phyloP scores from a whole-genome alignment of 2,888 invertebrate species.

The Parelbella ahira region DNA sequence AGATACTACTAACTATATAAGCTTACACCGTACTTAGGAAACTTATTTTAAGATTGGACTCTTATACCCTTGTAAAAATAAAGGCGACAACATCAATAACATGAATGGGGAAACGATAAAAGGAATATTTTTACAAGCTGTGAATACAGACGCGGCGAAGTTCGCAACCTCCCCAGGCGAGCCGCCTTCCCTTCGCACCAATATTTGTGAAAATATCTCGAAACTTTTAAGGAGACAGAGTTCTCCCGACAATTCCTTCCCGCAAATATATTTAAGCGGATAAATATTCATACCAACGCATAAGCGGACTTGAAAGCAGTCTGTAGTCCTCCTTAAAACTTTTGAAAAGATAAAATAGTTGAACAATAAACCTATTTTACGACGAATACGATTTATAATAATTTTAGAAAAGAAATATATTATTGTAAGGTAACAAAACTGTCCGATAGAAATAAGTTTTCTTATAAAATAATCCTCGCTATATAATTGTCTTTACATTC shows the following conservation, averaged over 20 bases:
- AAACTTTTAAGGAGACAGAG: slow-evolving; percentile 50
- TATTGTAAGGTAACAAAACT: no score
- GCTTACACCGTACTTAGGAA: background rate
- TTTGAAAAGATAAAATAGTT: no score
- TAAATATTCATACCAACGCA: slow-evolving; percentile 21
- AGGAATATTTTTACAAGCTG: slow-evolving; percentile 65
- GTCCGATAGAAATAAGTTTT: no score
- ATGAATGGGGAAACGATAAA: slow-evolving; percentile 48
- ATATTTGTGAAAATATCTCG: slow-evolving; percentile 61
- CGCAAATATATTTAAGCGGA: slow-evolving; percentile 43
- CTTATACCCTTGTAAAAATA: slow-evolving; percentile 23
- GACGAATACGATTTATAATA: no score
- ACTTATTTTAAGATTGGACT: slow-evolving; percentile 3
- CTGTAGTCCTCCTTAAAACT: no score
- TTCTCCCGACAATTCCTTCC: slow-evolving; percentile 41
- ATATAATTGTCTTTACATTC: slow-evolving; percentile 1
- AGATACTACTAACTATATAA: no score
- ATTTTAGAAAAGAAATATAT: no score
- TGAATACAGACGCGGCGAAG: slow-evolving; percentile 50
- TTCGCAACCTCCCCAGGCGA: slow-evolving; percentile 43
- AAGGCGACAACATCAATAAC: slow-evolving; percentile 31
- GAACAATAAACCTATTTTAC: no score
- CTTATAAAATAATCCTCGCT: no score
- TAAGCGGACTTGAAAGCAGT: slow-evolving; percentile 7
- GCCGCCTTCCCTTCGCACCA: slow-evolving; percentile 49